Evolutionary conservation across 2,888 invertebrate genomes (phyloP), one percentile per base, ranked within the genome.

Genomic region (Podotricha telesiphe): DNA sequence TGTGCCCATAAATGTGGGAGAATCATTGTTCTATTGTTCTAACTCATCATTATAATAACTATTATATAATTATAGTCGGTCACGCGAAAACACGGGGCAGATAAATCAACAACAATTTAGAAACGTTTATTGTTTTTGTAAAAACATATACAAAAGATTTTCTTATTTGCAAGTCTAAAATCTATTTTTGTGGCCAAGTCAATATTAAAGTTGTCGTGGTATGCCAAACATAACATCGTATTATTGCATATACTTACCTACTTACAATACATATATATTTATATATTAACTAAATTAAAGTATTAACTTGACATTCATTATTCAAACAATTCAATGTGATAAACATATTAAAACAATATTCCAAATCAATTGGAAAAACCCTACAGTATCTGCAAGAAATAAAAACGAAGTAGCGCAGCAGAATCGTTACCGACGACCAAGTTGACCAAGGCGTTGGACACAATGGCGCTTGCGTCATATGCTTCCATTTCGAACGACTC

Each of bases 11-110:
- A 84, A 86, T 86, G 86, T 91, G 90, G 84, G 90, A 90, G 86
- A 82, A 77, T 79, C 87, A 90, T 92, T 91, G 92, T 92, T 91
- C 90, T 83, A 91, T 91, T 92, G 92, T 91, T 80, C 83, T 74
- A 82, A 79, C 77, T 76, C 82, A 83, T 79, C 83, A 88, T 89
- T 88, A 88, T 83, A 82, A 83, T 83, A 86, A 76, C 74, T 73
- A 79, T 78, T 76, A 77, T 75, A 75, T 76, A 78, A 85, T 83
- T 81, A 80, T 76, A 77, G 80, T 79, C 82, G 83, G 86, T 86
- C 89, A 88, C 85, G 88, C 85, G 80, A 86, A 78, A 78, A 77
- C 78, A 79, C 79, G 59, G 58, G 64, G 45, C 63, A 55, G 59
- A 68, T 62, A 73, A 70, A 56, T 73, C 62, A 70, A 69, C 34